Conservation (phyloP, 1,140 invertebrate species). For the Papilio helenus region DNA sequence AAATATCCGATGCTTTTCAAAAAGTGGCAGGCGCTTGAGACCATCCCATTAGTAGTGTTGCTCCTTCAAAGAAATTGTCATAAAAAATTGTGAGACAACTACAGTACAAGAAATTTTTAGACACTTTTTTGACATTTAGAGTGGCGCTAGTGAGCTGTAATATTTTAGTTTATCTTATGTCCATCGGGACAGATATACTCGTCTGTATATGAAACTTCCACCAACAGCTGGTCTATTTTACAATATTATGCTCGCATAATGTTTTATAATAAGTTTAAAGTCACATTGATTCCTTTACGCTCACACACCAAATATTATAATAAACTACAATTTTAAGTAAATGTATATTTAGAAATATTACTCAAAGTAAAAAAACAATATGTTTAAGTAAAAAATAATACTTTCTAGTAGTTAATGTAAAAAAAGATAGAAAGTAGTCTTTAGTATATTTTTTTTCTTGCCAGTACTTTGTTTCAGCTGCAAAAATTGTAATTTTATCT, state of each 20-base stretch:
- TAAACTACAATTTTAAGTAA: not conserved
- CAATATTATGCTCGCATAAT: not conserved
- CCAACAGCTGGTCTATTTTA: not conserved
- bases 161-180: too few species aligned
- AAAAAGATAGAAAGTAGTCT: not conserved
- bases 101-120: too few species aligned
- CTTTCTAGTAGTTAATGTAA: not conserved
- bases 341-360: not conserved
- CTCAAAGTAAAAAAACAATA: not conserved
- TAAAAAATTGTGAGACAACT: too few species aligned
- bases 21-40: too few species aligned
- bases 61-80: too few species aligned
- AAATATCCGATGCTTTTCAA: too few species aligned
- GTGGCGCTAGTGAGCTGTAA: too few species aligned
- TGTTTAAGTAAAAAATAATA: not conserved
- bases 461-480: not conserved
- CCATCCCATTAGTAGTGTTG: too few species aligned
- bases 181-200: too few species aligned
- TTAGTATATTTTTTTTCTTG: not conserved
- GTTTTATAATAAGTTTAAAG: not conserved
- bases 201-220: not conserved
- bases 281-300: not conserved
- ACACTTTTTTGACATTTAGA: too few species aligned
- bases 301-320: not conserved
- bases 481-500: not conserved